phyloP scores from a whole-genome alignment of 2,888 invertebrate genomes.

The Liodrosophila aerea region DNA sequence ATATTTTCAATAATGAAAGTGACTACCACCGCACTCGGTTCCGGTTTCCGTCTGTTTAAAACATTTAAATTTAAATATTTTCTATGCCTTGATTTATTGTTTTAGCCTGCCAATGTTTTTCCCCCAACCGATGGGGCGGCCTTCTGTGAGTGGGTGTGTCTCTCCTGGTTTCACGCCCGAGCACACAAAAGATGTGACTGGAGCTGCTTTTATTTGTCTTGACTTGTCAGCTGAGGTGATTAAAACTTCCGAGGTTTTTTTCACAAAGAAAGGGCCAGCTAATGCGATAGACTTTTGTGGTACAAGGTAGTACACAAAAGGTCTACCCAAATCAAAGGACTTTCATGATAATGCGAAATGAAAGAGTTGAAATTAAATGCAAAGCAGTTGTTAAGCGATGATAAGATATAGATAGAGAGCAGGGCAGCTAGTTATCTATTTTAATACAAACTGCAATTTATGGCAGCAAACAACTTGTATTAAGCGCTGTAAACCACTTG shows the following conservation, averaged over 20 bases:
- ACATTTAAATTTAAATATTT: slow-evolving; percentile 78
- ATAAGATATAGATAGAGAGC: too few species aligned
- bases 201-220: slow-evolving; percentile 63
- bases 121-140: slow-evolving; percentile 2
- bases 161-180: slow-evolving; percentile 62
- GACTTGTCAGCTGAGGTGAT: slow-evolving; percentile 72
- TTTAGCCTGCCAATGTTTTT: slow-evolving; percentile 39
- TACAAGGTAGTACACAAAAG: slow-evolving; percentile 8
- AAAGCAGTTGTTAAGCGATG: too few species aligned
- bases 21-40: slow-evolving; percentile 52
- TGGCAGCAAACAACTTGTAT: slow-evolving; percentile 9
- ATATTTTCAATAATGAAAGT: slow-evolving; percentile 78
- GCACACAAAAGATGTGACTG: slow-evolving; percentile 56
- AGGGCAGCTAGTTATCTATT: too few species aligned
- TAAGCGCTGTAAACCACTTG: slow-evolving; percentile 9
- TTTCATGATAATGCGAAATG: background rate
- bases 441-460: background rate
- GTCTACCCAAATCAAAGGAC: slow-evolving; percentile 30
- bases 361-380: background rate
- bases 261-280: slow-evolving; percentile 22
- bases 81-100: slow-evolving; percentile 75
- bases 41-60: slow-evolving; percentile 55
- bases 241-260: slow-evolving; percentile 55
- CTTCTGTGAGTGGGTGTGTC: slow-evolving; percentile 22
- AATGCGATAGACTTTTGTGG: slow-evolving; percentile 26